A percentile compares a stretch with the other conserved stretches of the same genome.
phyloP scores from a whole-genome alignment of 2,888 invertebrate genomes.

The Synergus gifuensis region DNA sequence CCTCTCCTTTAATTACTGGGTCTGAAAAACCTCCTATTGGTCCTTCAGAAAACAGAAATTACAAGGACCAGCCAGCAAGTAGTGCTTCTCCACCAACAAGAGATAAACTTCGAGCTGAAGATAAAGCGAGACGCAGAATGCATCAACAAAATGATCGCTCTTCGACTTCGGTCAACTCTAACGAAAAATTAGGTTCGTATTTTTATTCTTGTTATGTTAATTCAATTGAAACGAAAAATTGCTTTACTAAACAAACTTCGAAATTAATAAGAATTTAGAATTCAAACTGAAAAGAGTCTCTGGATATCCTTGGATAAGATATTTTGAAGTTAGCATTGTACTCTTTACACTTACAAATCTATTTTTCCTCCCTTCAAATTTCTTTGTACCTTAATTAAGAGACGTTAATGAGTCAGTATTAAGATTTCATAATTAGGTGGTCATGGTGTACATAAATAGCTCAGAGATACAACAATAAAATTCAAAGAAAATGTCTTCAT shows the following conservation, averaged over 20 bases:
- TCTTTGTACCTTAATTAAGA: not conserved
- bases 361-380: too few relatives aligned
- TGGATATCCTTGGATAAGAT: not conserved
- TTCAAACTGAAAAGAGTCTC: not conserved
- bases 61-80: constrained; percentile 85
- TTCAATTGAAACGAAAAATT: not conserved
- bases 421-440: not conserved
- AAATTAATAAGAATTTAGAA: not conserved
- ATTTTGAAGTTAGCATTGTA: not conserved
- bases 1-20: constrained; percentile 50
- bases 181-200: constrained; percentile 72
- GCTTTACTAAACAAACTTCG: too few relatives aligned
- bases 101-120: constrained; percentile 88
- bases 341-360: not conserved
- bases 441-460: not conserved
- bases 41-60: constrained; percentile 76
- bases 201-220: constrained; percentile 7
- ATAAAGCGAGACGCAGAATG: constrained; percentile 82
- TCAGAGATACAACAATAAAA: not conserved
- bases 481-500: not conserved
- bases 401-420: not conserved
- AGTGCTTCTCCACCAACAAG: constrained; percentile 89
- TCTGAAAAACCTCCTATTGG: constrained; percentile 71
- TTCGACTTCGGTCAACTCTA: constrained; percentile 59
- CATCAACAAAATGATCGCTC: constrained; percentile 67